Percentiles rank a stretch among this genome's conserved stretches.
phyloP scores from a whole-genome alignment of 2,888 invertebrate genomes.

The Tubulanus polymorphus region DNA sequence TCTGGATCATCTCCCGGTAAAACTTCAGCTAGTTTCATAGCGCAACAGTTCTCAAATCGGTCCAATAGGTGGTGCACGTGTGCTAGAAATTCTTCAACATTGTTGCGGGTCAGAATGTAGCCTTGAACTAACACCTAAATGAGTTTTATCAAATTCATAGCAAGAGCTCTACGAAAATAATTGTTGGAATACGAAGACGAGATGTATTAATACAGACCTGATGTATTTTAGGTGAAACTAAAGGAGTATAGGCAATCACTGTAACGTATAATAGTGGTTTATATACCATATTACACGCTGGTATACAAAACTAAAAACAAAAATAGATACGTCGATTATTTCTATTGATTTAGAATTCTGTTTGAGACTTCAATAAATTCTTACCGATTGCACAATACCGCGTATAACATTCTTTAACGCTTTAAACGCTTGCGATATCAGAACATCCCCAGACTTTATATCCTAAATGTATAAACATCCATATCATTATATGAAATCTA shows the following conservation, averaged over 20 bases:
- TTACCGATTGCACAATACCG: constrained; percentile 51
- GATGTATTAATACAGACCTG: too few relatives aligned
- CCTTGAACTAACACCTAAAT: constrained; percentile 66
- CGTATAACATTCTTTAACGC: constrained; percentile 46
- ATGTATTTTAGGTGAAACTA: constrained; percentile 67
- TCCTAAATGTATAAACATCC: constrained; percentile 40
- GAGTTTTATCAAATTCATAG: too few relatives aligned
- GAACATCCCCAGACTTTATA: constrained; percentile 45
- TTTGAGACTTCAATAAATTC: too few relatives aligned
- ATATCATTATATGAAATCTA: not conserved
- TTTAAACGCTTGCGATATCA: constrained; percentile 48
- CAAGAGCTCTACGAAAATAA: too few relatives aligned
- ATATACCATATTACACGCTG: constrained; percentile 63
- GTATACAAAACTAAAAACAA: constrained; percentile 63
- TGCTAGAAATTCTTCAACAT: constrained; percentile 61
- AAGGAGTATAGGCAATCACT: constrained; percentile 73
- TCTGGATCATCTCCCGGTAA: too few relatives aligned
- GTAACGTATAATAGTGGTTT: constrained; percentile 69
- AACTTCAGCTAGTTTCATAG: too few relatives aligned
- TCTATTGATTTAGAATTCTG: too few relatives aligned
- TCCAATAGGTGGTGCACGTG: constrained; percentile 61
- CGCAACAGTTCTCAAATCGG: constrained; percentile 59
- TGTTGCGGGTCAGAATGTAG: constrained; percentile 62
- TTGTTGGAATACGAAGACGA: too few relatives aligned
- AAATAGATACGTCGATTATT: too few relatives aligned